Conservation (phyloP, 2,797 vertebrate species). For the Acanthurus lineatus region DNA sequence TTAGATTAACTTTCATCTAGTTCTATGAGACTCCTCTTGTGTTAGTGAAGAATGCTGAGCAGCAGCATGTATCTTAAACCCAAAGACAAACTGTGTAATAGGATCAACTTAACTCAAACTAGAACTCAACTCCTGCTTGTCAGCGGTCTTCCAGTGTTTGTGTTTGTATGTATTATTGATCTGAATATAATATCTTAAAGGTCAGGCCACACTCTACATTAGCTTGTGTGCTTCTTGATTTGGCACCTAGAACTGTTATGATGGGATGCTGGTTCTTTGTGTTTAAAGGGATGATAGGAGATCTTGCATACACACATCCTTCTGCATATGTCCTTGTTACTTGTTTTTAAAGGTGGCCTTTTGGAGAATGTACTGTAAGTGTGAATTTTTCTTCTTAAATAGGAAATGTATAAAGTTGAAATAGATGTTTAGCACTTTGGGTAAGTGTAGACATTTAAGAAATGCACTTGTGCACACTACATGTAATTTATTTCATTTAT, state of each 20-base stretch:
- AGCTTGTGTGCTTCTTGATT: background rate
- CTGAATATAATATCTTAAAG: background rate
- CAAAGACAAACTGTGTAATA: slow-evolving; percentile 26
- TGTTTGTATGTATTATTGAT: slow-evolving; percentile 11
- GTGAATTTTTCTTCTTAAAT: slow-evolving; percentile 27
- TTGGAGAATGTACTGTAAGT: slow-evolving; percentile 44
- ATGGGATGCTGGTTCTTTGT: background rate
- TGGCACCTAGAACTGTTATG: background rate
- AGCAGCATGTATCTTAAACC: background rate
- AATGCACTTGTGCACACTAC: slow-evolving; percentile 37
- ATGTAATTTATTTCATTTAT: slow-evolving; percentile 51
- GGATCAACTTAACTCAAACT: background rate
- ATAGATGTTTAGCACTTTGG: slow-evolving; percentile 62
- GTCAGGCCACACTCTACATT: background rate
- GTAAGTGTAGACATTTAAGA: slow-evolving; percentile 34
- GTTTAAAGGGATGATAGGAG: background rate
- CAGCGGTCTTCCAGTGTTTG: slow-evolving; percentile 16
- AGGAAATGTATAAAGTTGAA: slow-evolving; percentile 42
- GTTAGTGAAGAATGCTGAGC: background rate
- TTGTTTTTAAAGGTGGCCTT: slow-evolving; percentile 65
- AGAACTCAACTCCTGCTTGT: slow-evolving; percentile 14
- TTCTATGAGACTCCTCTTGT: background rate
- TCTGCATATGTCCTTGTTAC: slow-evolving; percentile 15
- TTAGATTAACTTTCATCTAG: background rate
- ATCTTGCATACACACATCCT: background rate